phyloP scores from a whole-genome alignment of 2,113 vertebrate genomes.

The Gnathonemus echidnorhynchus region DNA sequence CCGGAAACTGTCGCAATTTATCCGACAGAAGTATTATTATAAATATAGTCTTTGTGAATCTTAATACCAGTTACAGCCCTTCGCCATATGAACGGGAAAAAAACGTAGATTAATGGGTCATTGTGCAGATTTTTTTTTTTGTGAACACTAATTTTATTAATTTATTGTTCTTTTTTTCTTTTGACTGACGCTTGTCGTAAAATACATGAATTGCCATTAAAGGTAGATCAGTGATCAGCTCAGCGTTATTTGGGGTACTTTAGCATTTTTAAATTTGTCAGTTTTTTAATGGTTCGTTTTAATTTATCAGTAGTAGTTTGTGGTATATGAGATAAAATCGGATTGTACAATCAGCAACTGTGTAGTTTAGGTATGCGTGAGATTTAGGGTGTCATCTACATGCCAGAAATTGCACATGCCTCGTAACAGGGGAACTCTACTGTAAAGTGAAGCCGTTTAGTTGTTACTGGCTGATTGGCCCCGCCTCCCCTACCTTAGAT shows the following conservation, averaged over 20 bases:
- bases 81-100: not conserved
- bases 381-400: not conserved
- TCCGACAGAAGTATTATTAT: not conserved
- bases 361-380: not conserved
- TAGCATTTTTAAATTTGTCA: not conserved
- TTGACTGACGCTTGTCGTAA: not conserved
- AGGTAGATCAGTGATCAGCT: not conserved
- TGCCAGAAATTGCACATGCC: not conserved
- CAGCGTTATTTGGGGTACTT: not conserved
- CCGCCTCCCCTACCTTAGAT: not conserved
- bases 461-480: conserved; percentile 1
- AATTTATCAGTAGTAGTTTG: not conserved
- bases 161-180: not conserved
- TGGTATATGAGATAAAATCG: not conserved
- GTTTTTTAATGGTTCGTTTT: not conserved
- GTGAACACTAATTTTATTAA: not conserved
- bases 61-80: not conserved
- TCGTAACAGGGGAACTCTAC: not conserved
- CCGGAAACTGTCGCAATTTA: not conserved
- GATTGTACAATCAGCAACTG: not conserved
- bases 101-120: not conserved
- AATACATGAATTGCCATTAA: not conserved
- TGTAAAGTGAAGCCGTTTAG: not conserved
- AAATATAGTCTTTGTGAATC: not conserved
- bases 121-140: not conserved